phyloP scores from a whole-genome alignment of 2,113 vertebrate genomes.

The Ranitomeya variabilis region DNA sequence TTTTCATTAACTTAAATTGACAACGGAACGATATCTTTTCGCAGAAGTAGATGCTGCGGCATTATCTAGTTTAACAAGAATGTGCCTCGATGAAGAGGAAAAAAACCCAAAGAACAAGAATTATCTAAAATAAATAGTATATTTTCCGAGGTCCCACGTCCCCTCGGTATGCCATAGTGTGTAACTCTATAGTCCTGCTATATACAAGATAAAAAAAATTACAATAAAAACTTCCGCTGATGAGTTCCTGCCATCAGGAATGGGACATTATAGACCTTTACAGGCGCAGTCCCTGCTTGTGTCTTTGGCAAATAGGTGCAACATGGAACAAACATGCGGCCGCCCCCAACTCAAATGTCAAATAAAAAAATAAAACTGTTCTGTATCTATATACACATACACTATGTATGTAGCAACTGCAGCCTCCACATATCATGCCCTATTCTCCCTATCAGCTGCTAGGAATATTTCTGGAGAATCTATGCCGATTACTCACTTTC shows the following conservation, averaged over 20 bases:
- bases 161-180: no score
- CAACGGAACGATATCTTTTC: no score
- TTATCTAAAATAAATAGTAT: not conserved
- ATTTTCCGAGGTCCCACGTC: not conserved
- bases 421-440: no score
- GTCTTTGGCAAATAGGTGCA: not conserved
- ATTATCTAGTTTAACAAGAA: not conserved
- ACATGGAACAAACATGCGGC: not conserved
- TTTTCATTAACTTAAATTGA: no score
- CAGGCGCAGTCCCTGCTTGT: not conserved
- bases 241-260: not conserved
- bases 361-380: not conserved
- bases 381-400: not conserved
- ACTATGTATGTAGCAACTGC: no score
- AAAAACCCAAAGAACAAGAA: not conserved
- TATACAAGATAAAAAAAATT: no score
- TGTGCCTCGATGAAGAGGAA: not conserved
- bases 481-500: no score
- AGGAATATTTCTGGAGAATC: no score
- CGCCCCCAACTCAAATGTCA: not conserved
- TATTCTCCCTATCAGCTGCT: no score
- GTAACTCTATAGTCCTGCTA: no score
- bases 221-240: no score
- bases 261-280: not conserved
- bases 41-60: no score